Percentiles rank a stretch among this genome's conserved stretches.
phyloP scores from a whole-genome alignment of 53 echinoderm and acorn worm genomes.

The Crossaster papposus region DNA sequence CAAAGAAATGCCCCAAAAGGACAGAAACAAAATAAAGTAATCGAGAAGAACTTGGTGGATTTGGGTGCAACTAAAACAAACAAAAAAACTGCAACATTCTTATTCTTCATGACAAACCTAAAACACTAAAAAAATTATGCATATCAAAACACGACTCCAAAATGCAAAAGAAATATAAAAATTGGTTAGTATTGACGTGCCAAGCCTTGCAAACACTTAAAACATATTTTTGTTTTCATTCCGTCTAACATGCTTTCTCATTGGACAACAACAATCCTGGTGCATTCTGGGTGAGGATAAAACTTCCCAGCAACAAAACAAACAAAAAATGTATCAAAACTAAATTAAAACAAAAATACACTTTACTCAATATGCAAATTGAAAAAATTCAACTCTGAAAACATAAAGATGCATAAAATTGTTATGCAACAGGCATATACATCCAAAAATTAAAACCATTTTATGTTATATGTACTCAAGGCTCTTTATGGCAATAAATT shows the following conservation, averaged over 20 bases:
- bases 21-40: too few species aligned
- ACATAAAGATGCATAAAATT: not conserved
- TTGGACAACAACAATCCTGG: conserved; percentile 36
- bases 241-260: conserved; percentile 41
- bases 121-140: not conserved
- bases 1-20: too few species aligned
- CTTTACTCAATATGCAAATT: not conserved
- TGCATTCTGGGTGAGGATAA: conserved; percentile 19
- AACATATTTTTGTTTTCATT: not conserved
- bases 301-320: not conserved
- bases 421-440: not conserved
- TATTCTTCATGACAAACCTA: not conserved
- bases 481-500: not conserved
- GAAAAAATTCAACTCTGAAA: not conserved
- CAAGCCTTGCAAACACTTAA: conserved; percentile 21
- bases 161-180: conserved; percentile 10
- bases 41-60: too few species aligned
- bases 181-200: conserved; percentile 29
- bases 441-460: not conserved
- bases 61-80: not conserved
- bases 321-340: not conserved
- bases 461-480: not conserved
- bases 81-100: not conserved
- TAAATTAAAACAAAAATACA: not conserved
- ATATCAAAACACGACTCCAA: conserved; percentile 4